Conservation (phyloP, 2,797 vertebrate species). For the Glyptemys insculpta region DNA sequence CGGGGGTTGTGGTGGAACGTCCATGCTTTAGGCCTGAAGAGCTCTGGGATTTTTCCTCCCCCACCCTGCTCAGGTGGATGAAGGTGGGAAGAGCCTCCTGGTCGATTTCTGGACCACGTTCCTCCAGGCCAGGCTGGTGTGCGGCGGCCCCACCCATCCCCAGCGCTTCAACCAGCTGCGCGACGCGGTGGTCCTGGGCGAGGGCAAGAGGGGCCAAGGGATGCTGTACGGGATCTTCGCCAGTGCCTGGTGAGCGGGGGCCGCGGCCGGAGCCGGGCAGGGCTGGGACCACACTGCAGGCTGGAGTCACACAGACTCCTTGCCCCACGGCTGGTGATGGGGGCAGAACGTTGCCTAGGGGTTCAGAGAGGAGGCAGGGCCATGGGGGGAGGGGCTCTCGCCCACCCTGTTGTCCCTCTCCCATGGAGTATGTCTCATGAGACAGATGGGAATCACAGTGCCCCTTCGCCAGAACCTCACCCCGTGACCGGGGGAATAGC, state of each 20-base stretch:
- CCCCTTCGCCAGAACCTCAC: background rate
- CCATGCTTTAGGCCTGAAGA: background rate
- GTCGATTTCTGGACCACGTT: conserved; percentile 87
- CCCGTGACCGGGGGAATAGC: background rate
- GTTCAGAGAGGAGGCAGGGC: background rate
- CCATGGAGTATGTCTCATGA: background rate
- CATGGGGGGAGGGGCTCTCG: background rate
- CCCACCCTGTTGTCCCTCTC: background rate
- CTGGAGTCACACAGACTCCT: background rate
- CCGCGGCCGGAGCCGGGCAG: no score
- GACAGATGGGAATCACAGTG: background rate
- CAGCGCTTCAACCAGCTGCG: conserved; percentile 87
- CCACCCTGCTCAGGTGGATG: conserved; percentile 81
- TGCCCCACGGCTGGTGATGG: background rate
- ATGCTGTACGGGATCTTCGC: conserved; percentile 87
- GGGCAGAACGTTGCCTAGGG: background rate
- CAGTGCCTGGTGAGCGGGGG: conserved; percentile 84
- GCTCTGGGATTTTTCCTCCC: background rate
- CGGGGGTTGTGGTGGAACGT: background rate
- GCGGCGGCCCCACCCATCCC: conserved; percentile 82
- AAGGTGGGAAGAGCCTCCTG: conserved; percentile 82
- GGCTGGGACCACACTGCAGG: background rate
- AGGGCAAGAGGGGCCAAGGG: conserved; percentile 78
- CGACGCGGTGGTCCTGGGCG: conserved; percentile 83
- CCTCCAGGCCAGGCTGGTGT: conserved; percentile 87